Evolutionary conservation across 92 coral and sea anemone species (phyloP), one percentile per base, ranked within the genome.

Genomic region (Palythoa grandiflora): DNA sequence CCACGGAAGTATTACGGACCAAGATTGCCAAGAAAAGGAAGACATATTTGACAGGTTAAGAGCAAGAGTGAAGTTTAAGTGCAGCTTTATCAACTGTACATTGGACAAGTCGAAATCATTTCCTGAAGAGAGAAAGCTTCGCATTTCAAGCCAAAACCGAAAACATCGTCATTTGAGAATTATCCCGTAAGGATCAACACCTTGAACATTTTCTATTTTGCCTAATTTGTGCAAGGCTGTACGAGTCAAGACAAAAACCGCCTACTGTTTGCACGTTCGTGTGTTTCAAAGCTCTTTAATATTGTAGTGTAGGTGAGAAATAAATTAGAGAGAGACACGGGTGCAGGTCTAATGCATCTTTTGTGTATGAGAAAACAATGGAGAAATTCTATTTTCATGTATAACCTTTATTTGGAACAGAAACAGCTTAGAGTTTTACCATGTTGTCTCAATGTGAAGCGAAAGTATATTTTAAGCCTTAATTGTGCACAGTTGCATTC

Each of bases 31-130:
- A 55, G 84, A 36, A 77, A 40, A 57, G 88, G 83, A 15, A 83
- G 76, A 63, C 91, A 89, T 65, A 59, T 89, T 66, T 3, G 6
- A 44, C 85, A 51, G 92, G 89, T 70, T 13, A 68, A 72, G 77
- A 68, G 70, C 90, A 90, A 71, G 87, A 77, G 1, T 72, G 91
- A 77, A 88, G 89, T 77, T 78, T 88, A 73, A 28, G 91, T 88
- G 65, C 66, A 81, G 87, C 76, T 84, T 68, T 88, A 88, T 68
- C 77, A 84, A 35, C 80, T 91, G 86, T 91, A 88, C 88, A 84
- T 78, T 72, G 75, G 94, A 75, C 51, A 84, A 38, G 86, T 86
- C 50, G 84, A 89, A 81, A 80, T 16, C 57, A 0, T 70, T 78
- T 72, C 85, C 48, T 77, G 80, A 36, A 87, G 81, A 79, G 40